Evolutionary conservation across 2,888 invertebrate species (phyloP), one percentile per base, ranked within the genome.

Genomic region (Rhingia campestris): DNA sequence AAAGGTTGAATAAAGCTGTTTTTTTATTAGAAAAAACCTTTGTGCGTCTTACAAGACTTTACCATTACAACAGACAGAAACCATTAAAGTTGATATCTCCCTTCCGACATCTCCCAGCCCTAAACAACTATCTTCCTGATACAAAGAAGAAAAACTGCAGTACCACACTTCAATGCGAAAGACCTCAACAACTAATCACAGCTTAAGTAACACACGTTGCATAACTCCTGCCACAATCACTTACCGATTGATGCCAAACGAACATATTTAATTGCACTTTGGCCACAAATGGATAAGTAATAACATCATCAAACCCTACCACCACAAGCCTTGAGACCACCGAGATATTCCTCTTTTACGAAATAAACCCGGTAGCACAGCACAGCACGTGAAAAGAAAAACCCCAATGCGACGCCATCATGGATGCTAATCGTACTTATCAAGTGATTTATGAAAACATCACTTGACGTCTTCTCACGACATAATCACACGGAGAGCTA

Each of bases 241-340:
- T 84, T 74, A 74, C 59, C 53, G 56, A 54, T 58, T 51, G 39
- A 30, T 47, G 9, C 59, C 49, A 22, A 63, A 59, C 30, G 39
- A 59, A 64, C 37, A 14, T 72, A 67, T 81, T 72, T 59, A 37
- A 77, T 72, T 67, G 69, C 73, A 69, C 7, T 69, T 59, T 47
- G 10, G 54, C 69, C 74, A 70, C 84, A 64, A 80, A 80, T 74
- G 63, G 69, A 37, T 59, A 66, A 79, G 80, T 79, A 80, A 74
- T 74, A 74, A 59, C 69, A 22, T 22, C 22, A 22, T 32, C 3
- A 12, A 67, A 58, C 59, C 61, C 77, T 70, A 37, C 58, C 41
- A 9, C 4, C 14, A 7, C 7, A 12, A 37, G 35, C 10, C 43
- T 1, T 14, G 51, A 56, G 12, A 43, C n/a, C 33, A 41, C 22